Conservation (phyloP, 2,797 vertebrate genomes). For the Pseudochirops cupreus region DNA sequence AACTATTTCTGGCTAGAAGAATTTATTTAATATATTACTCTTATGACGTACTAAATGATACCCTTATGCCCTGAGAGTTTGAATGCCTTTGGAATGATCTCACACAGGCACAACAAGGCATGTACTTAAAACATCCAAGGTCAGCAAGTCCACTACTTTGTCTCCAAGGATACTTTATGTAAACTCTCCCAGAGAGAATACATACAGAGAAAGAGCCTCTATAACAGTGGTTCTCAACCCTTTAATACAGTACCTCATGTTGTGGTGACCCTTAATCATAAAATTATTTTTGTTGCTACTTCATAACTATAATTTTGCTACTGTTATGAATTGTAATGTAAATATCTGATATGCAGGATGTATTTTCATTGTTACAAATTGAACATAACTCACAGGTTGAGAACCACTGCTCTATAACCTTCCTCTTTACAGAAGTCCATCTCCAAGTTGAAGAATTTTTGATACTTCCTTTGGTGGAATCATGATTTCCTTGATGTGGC, state of each 20-base stretch:
- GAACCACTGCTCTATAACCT: not conserved
- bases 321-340: too few relatives aligned
- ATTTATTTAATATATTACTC: conserved; percentile 2
- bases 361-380: too few relatives aligned
- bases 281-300: too few relatives aligned
- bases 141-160: not conserved
- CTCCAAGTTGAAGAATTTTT: not conserved
- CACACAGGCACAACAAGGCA: not conserved
- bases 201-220: not conserved
- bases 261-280: too few relatives aligned
- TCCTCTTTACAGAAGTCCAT: not conserved
- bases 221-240: too few relatives aligned
- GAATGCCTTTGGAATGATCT: not conserved
- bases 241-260: too few relatives aligned
- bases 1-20: not conserved
- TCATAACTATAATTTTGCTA: too few relatives aligned
- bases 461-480: not conserved
- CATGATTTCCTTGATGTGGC: not conserved
- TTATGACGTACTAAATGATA: not conserved
- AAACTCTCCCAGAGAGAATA: not conserved
- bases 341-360: too few relatives aligned
- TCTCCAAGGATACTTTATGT: not conserved
- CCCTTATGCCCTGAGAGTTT: not conserved
- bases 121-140: not conserved
- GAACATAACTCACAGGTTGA: too few relatives aligned